Conservation (phyloP, 2,888 invertebrate genomes). For the Tridacna gigas region DNA sequence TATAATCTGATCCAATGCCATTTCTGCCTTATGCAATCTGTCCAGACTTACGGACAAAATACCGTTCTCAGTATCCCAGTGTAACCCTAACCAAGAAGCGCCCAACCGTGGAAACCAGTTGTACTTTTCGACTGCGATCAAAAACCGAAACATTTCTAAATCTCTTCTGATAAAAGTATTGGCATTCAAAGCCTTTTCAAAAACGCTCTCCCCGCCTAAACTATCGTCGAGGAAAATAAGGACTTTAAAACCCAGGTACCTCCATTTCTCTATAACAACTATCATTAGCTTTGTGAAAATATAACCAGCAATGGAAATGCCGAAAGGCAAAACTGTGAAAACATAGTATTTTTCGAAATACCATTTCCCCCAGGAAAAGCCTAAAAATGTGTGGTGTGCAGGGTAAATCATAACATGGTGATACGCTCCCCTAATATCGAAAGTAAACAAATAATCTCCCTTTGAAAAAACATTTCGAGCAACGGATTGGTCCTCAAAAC, state of each 20-base stretch:
- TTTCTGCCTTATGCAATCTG: too few species aligned
- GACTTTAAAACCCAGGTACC: conserved; percentile 20
- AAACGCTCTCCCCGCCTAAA: conserved; percentile 13
- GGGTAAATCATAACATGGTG: too few species aligned
- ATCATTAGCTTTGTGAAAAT: conserved; percentile 32
- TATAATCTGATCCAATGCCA: too few species aligned
- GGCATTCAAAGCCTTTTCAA: conserved; percentile 2
- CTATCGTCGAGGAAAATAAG: conserved; percentile 41
- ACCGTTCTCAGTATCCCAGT: neutral
- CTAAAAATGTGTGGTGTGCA: too few species aligned
- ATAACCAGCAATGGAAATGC: conserved; percentile 28
- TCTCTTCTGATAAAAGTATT: neutral
- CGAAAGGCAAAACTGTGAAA: conserved; percentile 36
- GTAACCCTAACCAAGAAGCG: conserved; percentile 8
- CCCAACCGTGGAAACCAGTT: conserved; percentile 12
- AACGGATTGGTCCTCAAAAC: too few species aligned
- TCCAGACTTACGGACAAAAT: too few species aligned
- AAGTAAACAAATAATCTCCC: too few species aligned
- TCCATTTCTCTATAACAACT: conserved; percentile 26
- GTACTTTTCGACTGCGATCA: conserved; percentile 28
- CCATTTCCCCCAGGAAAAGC: too few species aligned
- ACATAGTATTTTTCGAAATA: conserved; percentile 23
- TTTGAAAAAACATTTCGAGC: too few species aligned
- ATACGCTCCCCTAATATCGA: too few species aligned
- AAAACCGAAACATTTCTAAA: conserved; percentile 18